These are phyloP conservation scores for Trogon melanurus DNA, from an alignment of 2,113 vertebrate species.

Conservation along the genomic window DNA sequence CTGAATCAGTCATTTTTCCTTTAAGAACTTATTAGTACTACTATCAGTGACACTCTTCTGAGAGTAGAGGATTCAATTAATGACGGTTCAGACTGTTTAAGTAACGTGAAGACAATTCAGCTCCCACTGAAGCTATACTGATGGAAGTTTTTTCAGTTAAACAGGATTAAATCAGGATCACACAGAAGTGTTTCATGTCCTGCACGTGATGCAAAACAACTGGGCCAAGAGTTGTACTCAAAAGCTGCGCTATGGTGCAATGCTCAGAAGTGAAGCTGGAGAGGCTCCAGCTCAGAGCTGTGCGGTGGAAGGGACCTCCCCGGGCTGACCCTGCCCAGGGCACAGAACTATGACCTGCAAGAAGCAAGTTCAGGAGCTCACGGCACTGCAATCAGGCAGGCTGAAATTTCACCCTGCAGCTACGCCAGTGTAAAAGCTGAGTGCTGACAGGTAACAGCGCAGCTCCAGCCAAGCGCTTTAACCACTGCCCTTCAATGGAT, in stretches of 20 bases:
- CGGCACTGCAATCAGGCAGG: neutral
- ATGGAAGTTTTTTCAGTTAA: neutral
- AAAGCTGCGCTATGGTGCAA: neutral
- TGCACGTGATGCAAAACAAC: rapidly evolving
- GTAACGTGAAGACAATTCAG: neutral
- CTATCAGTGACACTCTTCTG: neutral
- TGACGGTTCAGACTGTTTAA: neutral
- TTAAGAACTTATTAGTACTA: neutral
- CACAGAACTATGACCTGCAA: neutral
- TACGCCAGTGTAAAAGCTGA: neutral
- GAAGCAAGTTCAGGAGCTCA: neutral
- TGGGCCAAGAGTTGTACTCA: neutral
- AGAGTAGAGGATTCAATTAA: neutral
- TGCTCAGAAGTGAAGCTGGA: neutral
- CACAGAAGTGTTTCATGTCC: neutral
- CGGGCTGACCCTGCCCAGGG: too few species aligned
- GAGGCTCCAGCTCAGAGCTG: neutral
- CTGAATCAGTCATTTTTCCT: neutral
- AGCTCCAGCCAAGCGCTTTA: neutral
- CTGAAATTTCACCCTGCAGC: neutral
- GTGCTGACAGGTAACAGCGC: neutral
- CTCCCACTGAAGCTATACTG: neutral
- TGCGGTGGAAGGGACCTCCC: neutral
- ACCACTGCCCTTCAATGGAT: neutral
- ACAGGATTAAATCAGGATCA: neutral